Conservation (phyloP, 2,888 invertebrate genomes). For the Hypomecis atomaria region DNA sequence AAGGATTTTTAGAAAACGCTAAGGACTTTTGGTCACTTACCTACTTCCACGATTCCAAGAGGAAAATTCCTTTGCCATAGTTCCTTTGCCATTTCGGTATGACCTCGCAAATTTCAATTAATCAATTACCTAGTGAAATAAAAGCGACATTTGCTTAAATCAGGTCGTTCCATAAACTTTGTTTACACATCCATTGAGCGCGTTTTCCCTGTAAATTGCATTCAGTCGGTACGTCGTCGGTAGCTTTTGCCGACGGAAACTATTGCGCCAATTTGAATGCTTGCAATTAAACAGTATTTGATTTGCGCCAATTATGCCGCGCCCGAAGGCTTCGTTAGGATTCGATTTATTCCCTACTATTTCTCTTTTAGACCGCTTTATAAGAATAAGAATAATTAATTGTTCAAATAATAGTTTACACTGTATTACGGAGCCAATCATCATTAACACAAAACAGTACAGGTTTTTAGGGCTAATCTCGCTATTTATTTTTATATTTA, state of each 20-base stretch:
- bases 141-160: slow-evolving; percentile 32
- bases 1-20: no score
- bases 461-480: no score
- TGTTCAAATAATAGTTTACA: no score
- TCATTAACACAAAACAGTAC: not conserved
- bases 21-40: no score
- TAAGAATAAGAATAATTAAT: no score
- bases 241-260: slow-evolving; percentile 37
- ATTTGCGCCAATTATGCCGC: slow-evolving; percentile 35
- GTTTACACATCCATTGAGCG: slow-evolving; percentile 47
- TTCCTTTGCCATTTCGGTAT: not conserved
- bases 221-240: slow-evolving; percentile 31
- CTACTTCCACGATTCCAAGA: not conserved
- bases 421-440: no score
- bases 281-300: slow-evolving; percentile 45
- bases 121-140: not conserved
- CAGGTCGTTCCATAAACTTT: slow-evolving; percentile 32
- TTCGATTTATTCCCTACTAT: slow-evolving; percentile 3
- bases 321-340: slow-evolving; percentile 18
- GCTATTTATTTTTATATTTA: no score
- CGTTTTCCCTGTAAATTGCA: slow-evolving; percentile 57
- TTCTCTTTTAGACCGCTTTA: not conserved
- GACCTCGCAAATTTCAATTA: not conserved
- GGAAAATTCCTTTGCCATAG: not conserved
- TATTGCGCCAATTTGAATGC: slow-evolving; percentile 45